These are phyloP conservation scores for Phalacrocorax aristotelis DNA, from an alignment of 2,113 vertebrate species.

Conservation along the genomic window DNA sequence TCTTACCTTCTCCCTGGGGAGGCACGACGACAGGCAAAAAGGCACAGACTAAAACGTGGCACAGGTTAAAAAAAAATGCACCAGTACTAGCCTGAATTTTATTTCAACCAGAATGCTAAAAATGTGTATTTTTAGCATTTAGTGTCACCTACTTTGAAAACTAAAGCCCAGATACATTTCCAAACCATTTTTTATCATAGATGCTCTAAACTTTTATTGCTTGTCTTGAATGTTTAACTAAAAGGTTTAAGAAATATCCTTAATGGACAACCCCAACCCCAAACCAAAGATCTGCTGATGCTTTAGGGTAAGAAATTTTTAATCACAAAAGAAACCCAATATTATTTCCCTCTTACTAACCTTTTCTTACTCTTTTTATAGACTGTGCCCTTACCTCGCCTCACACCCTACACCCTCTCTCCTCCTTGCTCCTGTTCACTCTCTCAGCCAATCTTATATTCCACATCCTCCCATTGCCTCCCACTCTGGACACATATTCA, in stretches of 20 bases:
- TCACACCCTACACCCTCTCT: neutral
- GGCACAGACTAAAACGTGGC: neutral
- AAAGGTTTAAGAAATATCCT: neutral
- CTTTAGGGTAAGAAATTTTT: slow-evolving; percentile 17
- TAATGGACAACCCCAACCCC: neutral
- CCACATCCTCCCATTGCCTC: neutral
- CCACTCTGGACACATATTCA: neutral
- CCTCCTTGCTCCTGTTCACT: neutral
- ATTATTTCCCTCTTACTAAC: slow-evolving; percentile 30
- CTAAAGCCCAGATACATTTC: neutral
- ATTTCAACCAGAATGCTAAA: neutral
- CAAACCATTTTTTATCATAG: neutral
- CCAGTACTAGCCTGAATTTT: neutral
- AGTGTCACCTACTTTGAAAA: neutral
- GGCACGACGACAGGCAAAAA: neutral
- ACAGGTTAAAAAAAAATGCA: neutral
- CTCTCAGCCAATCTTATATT: neutral
- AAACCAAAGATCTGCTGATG: neutral
- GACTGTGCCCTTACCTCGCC: neutral
- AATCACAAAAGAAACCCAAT: slow-evolving; percentile 35
- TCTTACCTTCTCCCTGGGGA: neutral
- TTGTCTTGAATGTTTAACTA: neutral
- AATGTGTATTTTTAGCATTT: neutral
- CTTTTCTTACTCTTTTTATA: neutral
- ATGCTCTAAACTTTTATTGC: neutral